Evolutionary conservation across 2,888 invertebrate genomes (phyloP), one percentile per base, ranked within the genome.

Genomic region (Parnassius mnemosyne): DNA sequence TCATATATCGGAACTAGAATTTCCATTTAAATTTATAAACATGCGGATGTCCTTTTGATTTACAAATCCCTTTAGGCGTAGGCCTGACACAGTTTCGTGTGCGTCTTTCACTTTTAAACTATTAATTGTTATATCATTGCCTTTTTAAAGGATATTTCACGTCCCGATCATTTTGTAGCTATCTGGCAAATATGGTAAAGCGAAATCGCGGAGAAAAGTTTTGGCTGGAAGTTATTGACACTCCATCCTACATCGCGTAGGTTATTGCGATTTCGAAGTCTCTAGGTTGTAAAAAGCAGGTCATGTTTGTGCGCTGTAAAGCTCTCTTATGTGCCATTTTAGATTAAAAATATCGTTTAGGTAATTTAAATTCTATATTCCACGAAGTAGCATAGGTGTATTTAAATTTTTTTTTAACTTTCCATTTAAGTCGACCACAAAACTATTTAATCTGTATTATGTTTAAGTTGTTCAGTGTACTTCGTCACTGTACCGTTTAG

Each of bases 281-380:
- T 20, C 11, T 49, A 57, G 44, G 44, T 60, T 73, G 67, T 64
- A 66, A 63, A 62, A 70, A 73, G 79, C 80, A 81, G 78, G 81
- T 69, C 66, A 72, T 75, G 79, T 83, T 80, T 80, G 81, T 78
- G 81, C 78, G 78, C 72, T 66, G 68, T 66, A 64, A 68, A 66
- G 68, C 66, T 69, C 70, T 70, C 73, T 69, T 69, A 77, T 75
- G 87, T 87, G 88, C 88, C 88, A 89, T 86, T 81, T 74, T 85
- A 85, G 79, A 77, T 78, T 81, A 83, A 85, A 77, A 81, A 79
- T 87, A 81, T 77, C 69, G 73, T 65, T 69, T 85, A 87, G 82
- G 77, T 87, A 85, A 85, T 76, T 78, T 74, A 71, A 85, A 87
- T 80, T 85, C 71, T 83, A 74, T 71, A 63, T 59, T 63, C 68